A percentile compares a stretch with the other conserved stretches of the same genome.
Conservation (phyloP, 2,113 vertebrate genomes). For the Pseudopipra pipra region DNA sequence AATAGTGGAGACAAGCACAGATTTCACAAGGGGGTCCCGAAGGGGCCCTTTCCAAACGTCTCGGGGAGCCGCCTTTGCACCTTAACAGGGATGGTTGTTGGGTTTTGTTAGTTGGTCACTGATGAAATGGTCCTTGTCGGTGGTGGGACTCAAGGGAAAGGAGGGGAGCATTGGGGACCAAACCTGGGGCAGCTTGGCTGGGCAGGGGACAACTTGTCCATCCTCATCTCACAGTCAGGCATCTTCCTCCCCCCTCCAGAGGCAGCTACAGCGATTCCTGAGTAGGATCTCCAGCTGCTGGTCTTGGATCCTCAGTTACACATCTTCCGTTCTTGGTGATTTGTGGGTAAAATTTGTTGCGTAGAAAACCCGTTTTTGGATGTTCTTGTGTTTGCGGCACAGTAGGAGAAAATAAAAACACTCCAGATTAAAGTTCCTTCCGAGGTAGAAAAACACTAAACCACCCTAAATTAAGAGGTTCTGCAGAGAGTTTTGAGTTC, state of each 20-base stretch:
- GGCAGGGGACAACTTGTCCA: background rate
- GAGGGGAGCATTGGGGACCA: background rate
- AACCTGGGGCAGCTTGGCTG: background rate
- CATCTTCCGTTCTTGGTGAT: background rate
- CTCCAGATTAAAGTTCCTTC: background rate
- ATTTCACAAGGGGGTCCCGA: background rate
- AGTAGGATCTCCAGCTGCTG: background rate
- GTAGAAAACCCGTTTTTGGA: accelerated
- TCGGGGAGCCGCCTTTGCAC: constrained; percentile 58
- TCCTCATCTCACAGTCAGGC: background rate
- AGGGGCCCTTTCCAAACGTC: background rate
- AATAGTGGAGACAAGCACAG: constrained; percentile 64
- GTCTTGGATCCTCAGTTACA: background rate
- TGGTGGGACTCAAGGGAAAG: background rate
- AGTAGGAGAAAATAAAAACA: background rate
- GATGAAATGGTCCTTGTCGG: background rate
- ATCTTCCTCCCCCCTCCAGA: background rate
- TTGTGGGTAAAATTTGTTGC: background rate
- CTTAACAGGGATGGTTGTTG: constrained; percentile 20
- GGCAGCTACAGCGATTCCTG: background rate
- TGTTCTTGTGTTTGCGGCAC: background rate
- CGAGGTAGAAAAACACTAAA: background rate
- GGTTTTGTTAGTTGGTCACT: background rate
- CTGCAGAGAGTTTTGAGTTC: background rate
- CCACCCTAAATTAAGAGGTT: background rate